Conservation (phyloP, 2,888 invertebrate species). For the Hydropsyche betteni region DNA sequence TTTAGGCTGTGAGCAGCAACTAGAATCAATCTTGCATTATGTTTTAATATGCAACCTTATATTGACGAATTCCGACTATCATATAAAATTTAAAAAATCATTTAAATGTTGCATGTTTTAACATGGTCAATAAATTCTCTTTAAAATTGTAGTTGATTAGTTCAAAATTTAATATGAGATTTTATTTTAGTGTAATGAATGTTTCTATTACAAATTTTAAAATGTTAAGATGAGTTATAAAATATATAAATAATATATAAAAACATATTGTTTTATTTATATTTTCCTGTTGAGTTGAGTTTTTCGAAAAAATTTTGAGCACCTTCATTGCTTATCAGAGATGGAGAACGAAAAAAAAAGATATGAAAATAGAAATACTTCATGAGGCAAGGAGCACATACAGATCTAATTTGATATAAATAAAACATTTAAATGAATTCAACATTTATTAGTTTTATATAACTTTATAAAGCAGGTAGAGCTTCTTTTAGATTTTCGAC, state of each 20-base stretch:
- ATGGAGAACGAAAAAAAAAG: too few species aligned
- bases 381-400: too few species aligned
- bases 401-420: too few species aligned
- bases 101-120: slow-evolving; percentile 44
- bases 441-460: slow-evolving; percentile 43
- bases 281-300: neutral
- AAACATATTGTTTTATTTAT: slow-evolving; percentile 7
- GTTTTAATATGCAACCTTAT: slow-evolving; percentile 45
- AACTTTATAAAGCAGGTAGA: slow-evolving; percentile 53
- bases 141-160: slow-evolving; percentile 46
- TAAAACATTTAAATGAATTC: too few species aligned
- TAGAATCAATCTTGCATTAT: slow-evolving; percentile 44
- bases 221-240: slow-evolving; percentile 49
- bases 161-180: slow-evolving; percentile 48
- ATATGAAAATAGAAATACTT: too few species aligned
- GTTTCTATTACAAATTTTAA: slow-evolving; percentile 49
- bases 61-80: slow-evolving; percentile 40
- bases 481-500: slow-evolving; percentile 60
- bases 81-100: slow-evolving; percentile 40
- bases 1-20: slow-evolving; percentile 65
- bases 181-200: slow-evolving; percentile 49
- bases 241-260: slow-evolving; percentile 47
- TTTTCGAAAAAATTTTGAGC: too few species aligned
- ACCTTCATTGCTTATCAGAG: too few species aligned
- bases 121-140: slow-evolving; percentile 46